A percentile compares a stretch with the other conserved stretches of the same genome.
Conservation (phyloP, 2,797 vertebrate genomes). For the Synaphobranchus kaupii region DNA sequence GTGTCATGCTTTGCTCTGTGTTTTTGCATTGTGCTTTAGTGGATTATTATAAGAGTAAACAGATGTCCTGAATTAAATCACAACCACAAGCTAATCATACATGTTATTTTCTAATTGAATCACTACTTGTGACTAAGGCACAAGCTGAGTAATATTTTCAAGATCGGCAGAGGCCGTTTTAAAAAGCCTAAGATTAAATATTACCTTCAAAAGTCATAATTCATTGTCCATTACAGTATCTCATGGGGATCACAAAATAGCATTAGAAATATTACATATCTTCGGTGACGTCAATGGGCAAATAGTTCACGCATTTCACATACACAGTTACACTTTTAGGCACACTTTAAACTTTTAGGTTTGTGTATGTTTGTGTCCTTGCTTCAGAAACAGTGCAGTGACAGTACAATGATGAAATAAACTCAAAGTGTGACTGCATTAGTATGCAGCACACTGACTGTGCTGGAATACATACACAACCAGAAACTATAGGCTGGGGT, state of each 20-base stretch:
- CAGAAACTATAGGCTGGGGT: not conserved
- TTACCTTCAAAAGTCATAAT: slow-evolving; percentile 42
- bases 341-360: no score
- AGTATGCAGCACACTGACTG: slow-evolving; percentile 51
- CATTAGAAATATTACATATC: slow-evolving; percentile 53
- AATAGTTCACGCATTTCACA: slow-evolving; percentile 57
- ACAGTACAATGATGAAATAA: slow-evolving; percentile 43
- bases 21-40: not conserved
- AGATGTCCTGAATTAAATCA: slow-evolving; percentile 8
- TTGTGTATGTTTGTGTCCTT: not conserved
- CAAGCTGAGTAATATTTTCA: slow-evolving; percentile 12
- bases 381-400: not conserved
- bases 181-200: slow-evolving; percentile 47
- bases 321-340: slow-evolving; percentile 27
- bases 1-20: not conserved
- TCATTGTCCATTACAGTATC: slow-evolving; percentile 45
- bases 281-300: slow-evolving; percentile 58
- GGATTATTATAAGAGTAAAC: slow-evolving; percentile 18
- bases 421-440: slow-evolving; percentile 54
- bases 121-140: not conserved
- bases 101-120: not conserved
- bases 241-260: slow-evolving; percentile 40
- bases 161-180: not conserved
- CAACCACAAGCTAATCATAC: slow-evolving; percentile 12
- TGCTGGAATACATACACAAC: slow-evolving; percentile 34